phyloP scores from a whole-genome alignment of 2,113 vertebrate genomes.

The Scatophagus argus region DNA sequence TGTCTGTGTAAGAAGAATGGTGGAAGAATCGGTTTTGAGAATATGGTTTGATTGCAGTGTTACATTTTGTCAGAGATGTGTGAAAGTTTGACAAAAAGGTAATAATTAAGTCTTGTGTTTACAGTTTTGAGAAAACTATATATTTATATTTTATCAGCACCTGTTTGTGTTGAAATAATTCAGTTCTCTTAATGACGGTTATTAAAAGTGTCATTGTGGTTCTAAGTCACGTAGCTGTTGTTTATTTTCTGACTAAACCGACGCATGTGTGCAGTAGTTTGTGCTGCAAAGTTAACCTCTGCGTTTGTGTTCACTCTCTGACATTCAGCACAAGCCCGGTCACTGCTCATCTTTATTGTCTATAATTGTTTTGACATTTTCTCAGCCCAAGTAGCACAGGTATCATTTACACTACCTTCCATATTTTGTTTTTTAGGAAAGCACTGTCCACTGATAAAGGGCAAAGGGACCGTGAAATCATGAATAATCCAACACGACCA shows the following conservation, averaged over 20 bases:
- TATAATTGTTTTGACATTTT: slow-evolving; percentile 60
- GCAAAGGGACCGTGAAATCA: slow-evolving; percentile 9
- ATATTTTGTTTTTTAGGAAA: neutral
- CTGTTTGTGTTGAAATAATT: too few relatives aligned
- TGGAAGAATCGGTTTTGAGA: too few relatives aligned
- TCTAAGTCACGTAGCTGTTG: neutral
- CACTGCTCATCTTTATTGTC: slow-evolving; percentile 1
- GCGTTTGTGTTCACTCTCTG: slow-evolving; percentile 13
- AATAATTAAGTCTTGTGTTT: too few relatives aligned
- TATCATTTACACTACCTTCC: slow-evolving; percentile 16
- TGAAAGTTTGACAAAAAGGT: too few relatives aligned
- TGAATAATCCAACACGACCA: slow-evolving; percentile 19
- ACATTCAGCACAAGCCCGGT: slow-evolving; percentile 12
- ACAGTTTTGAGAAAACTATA: too few relatives aligned
- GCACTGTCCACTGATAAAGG: slow-evolving; percentile 31
- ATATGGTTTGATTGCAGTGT: too few relatives aligned
- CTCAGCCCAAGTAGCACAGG: neutral
- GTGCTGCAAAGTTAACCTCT: neutral
- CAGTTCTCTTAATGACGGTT: too few relatives aligned
- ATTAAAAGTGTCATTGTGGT: neutral
- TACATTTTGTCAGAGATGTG: too few relatives aligned
- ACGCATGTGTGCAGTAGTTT: neutral
- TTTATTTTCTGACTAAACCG: slow-evolving; percentile 4
- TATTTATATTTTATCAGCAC: too few relatives aligned
- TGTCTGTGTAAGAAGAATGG: too few relatives aligned